A percentile compares a stretch with the other conserved stretches of the same genome.
Conservation (phyloP, 2,888 invertebrate genomes). For the Actias luna region DNA sequence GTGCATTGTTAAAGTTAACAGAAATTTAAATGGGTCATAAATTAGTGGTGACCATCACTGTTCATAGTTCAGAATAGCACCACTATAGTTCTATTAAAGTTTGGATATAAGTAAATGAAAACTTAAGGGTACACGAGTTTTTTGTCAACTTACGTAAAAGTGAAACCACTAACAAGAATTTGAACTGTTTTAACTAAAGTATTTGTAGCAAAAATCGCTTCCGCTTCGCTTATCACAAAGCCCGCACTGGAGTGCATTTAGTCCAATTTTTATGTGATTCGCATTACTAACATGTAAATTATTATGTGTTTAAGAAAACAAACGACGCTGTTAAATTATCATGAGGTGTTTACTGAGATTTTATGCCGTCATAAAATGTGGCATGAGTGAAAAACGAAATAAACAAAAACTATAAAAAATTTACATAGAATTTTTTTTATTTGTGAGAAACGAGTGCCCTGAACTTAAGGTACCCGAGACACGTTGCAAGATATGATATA, state of each 20-base stretch:
- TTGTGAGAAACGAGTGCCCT: neutral
- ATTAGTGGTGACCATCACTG: too few relatives aligned
- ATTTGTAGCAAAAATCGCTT: neutral
- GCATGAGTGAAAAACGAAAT: slow-evolving; percentile 6
- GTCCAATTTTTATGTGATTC: slow-evolving; percentile 43
- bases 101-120: too few relatives aligned
- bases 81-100: too few relatives aligned
- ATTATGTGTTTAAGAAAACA: slow-evolving; percentile 49
- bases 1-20: too few relatives aligned
- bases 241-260: neutral
- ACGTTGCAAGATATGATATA: too few relatives aligned
- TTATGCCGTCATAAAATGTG: slow-evolving; percentile 16
- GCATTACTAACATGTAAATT: slow-evolving; percentile 51
- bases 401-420: slow-evolving; percentile 9
- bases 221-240: slow-evolving; percentile 9
- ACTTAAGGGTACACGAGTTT: too few relatives aligned
- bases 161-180: too few relatives aligned
- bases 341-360: slow-evolving; percentile 17
- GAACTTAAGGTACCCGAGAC: too few relatives aligned
- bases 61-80: too few relatives aligned
- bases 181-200: neutral
- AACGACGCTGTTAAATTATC: slow-evolving; percentile 47
- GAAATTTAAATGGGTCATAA: too few relatives aligned
- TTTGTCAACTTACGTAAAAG: too few relatives aligned
- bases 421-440: neutral